Percentiles rank a stretch among this genome's conserved stretches.
Conservation (phyloP, 2,113 vertebrate species). For the Fregetta grallaria region DNA sequence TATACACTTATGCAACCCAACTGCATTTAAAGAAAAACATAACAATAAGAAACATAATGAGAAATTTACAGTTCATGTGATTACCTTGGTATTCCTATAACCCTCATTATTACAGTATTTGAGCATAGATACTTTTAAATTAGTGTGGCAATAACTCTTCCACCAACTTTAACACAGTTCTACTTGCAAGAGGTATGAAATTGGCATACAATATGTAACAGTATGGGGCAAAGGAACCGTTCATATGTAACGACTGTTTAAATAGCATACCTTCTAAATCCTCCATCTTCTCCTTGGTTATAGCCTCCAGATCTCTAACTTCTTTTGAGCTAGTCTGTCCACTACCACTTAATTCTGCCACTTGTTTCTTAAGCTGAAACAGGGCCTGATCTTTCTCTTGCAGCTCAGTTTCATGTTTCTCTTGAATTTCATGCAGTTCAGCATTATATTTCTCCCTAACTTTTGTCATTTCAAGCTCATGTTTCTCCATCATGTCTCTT, state of each 20-base stretch:
- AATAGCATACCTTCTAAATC: conserved; percentile 80
- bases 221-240: not conserved
- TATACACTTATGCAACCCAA: not conserved
- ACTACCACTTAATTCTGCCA: conserved; percentile 68
- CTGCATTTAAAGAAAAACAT: not conserved
- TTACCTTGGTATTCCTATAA: not conserved
- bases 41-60: not conserved
- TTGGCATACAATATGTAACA: rapidly evolving
- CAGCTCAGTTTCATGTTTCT: conserved; percentile 77
- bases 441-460: conserved; percentile 62
- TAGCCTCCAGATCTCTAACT: not conserved
- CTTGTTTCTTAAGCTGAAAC: conserved; percentile 69
- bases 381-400: conserved; percentile 73
- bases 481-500: conserved; percentile 87
- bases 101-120: not conserved
- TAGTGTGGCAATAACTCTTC: not conserved
- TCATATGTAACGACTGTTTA: not conserved
- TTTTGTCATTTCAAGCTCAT: conserved; percentile 77
- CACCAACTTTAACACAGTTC: not conserved
- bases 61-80: not conserved
- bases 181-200: not conserved
- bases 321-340: not conserved
- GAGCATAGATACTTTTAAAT: not conserved
- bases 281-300: conserved; percentile 65
- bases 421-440: conserved; percentile 67